A percentile compares a stretch with the other conserved stretches of the same genome.
phyloP scores from a whole-genome alignment of 2,113 vertebrate species.

The Calidris pygmaea region DNA sequence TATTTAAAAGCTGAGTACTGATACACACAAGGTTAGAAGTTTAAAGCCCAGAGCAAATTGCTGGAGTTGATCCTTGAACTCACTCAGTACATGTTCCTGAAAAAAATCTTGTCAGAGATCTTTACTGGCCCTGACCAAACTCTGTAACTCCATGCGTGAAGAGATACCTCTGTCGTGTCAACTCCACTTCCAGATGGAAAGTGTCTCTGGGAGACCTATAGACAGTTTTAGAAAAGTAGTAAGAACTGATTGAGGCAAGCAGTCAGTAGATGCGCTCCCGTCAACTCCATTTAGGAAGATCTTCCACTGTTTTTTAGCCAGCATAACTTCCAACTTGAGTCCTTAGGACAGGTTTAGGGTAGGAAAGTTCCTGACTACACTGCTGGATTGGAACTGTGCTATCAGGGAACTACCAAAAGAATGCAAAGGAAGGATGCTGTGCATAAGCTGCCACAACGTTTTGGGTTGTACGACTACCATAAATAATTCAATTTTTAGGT shows the following conservation, averaged over 20 bases:
- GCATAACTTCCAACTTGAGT: neutral
- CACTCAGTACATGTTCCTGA: neutral
- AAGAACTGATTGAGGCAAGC: neutral
- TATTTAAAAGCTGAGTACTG: neutral
- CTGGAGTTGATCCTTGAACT: neutral
- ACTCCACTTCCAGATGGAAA: neutral
- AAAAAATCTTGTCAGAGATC: neutral
- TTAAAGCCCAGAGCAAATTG: neutral
- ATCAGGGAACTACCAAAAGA: neutral
- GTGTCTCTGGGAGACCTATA: neutral
- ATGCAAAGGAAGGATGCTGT: neutral
- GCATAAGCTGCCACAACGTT: neutral
- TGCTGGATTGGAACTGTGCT: neutral
- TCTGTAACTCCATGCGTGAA: neutral
- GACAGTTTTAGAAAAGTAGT: neutral
- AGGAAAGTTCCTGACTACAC: neutral
- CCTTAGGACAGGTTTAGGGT: neutral
- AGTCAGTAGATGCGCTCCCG: neutral
- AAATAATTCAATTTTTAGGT: neutral
- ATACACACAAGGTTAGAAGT: neutral
- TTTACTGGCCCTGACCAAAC: neutral
- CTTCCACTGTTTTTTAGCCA: neutral
- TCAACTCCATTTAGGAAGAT: neutral
- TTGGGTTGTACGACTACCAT: neutral
- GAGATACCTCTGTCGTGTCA: neutral